Percentiles rank a stretch among this genome's conserved stretches.
phyloP scores from a whole-genome alignment of 2,113 vertebrate genomes.

The Elephantulus edwardii region DNA sequence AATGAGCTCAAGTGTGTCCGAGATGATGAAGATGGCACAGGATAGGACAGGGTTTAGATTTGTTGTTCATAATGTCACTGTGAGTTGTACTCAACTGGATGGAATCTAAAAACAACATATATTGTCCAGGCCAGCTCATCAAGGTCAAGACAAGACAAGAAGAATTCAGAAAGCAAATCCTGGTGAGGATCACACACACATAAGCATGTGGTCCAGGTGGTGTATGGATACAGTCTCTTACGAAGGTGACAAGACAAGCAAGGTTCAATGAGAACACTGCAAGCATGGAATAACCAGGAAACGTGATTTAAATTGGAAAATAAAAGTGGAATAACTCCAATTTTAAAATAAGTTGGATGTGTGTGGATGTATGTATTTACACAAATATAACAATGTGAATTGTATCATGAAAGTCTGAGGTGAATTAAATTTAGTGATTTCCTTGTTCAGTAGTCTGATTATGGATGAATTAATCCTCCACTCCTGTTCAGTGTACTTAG shows the following conservation, averaged over 20 bases:
- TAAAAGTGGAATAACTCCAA: conserved; percentile 60
- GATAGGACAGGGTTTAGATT: no score
- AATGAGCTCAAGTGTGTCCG: no score
- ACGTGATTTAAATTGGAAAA: neutral
- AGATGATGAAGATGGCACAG: no score
- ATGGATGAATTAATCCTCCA: conserved; percentile 10
- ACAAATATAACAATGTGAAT: neutral
- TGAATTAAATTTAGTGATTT: conserved; percentile 20
- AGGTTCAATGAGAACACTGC: neutral
- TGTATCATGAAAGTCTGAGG: neutral
- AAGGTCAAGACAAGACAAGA: neutral
- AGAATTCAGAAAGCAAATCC: neutral
- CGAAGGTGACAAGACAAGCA: neutral
- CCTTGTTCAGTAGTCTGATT: conserved; percentile 14
- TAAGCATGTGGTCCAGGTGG: neutral
- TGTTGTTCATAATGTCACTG: no score
- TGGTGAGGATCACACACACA: neutral
- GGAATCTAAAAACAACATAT: no score
- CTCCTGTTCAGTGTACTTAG: neutral
- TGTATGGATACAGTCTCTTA: neutral
- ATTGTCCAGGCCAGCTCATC: neutral
- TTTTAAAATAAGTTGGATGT: conserved; percentile 16
- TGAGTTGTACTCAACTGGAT: no score
- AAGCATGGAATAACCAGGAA: neutral
- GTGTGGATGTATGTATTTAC: neutral